Evolutionary conservation across 1,140 invertebrate species (phyloP).

Genomic region (fruit fly (Drosophila melanogaster)): Release_6_plus_ISO1_MT NT_033777.3:18090001-18090500

Average conservation of each 20-base stretch:
- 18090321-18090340: conserved; percentile 61
- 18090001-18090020: conserved; percentile 43
- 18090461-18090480: conserved; percentile 32
- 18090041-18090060: conserved; percentile 34
- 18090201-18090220: no score
- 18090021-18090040: conserved; percentile 31
- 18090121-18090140: not conserved
- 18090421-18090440: conserved; percentile 27
- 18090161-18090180: no score
- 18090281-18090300: not conserved
- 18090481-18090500: conserved; percentile 57
- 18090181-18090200: no score
- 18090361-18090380: conserved; percentile 60
- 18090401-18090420: conserved; percentile 51
- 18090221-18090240: no score
- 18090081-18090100: conserved; percentile 6
- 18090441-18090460: conserved; percentile 28
- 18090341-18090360: conserved; percentile 41
- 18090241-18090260: no score
- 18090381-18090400: conserved; percentile 54
- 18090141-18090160: not conserved
- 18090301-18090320: conserved; percentile 22
- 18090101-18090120: not conserved
- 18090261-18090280: no score
- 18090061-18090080: conserved; percentile 27